Evolutionary conservation across 1,140 invertebrate genomes (phyloP).

Genomic region (Pomacea maculata): DNA sequence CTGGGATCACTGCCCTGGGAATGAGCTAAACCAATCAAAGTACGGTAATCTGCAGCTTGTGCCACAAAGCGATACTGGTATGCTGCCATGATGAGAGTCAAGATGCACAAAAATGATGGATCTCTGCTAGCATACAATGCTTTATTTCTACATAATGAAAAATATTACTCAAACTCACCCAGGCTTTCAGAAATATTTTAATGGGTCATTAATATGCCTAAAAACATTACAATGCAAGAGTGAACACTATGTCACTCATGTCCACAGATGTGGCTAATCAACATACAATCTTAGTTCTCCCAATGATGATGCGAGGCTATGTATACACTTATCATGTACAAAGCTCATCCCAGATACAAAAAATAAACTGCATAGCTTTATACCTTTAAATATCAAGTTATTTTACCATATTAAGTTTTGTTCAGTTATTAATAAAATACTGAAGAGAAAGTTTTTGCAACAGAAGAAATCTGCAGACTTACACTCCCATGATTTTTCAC

Average conservation of each 20-base stretch:
- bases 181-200: background rate
- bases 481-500: constrained; percentile 38
- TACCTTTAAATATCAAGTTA: too few relatives aligned
- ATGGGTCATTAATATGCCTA: background rate
- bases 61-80: constrained; percentile 49
- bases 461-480: constrained; percentile 1
- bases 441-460: background rate
- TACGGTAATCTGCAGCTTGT: constrained; percentile 46
- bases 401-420: background rate
- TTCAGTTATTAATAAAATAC: background rate
- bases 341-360: background rate
- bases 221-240: background rate
- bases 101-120: background rate
- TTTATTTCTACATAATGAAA: background rate
- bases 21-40: constrained; percentile 49
- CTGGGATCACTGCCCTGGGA: constrained; percentile 37
- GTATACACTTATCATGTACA: too few relatives aligned
- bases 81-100: constrained; percentile 35
- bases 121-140: background rate
- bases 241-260: background rate
- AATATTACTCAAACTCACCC: background rate
- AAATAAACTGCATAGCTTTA: background rate
- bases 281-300: background rate
- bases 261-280: background rate
- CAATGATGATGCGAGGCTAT: too few relatives aligned